phyloP scores from a whole-genome alignment of 2,113 vertebrate species.

The Pseudopodoces humilis region DNA sequence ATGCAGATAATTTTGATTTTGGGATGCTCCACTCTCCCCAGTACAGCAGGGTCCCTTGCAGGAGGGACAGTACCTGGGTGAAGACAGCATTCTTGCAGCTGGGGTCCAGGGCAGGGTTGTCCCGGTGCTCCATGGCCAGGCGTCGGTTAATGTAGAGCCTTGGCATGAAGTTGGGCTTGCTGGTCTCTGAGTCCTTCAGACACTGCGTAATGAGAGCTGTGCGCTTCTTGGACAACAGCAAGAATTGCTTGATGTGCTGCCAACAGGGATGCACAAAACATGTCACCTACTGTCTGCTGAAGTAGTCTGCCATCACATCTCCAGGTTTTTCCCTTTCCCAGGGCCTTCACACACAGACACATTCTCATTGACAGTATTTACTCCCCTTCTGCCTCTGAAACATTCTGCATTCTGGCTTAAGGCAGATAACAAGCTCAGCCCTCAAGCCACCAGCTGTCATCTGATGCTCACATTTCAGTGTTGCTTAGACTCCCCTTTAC shows the following conservation, averaged over 20 bases:
- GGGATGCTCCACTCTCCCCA: background rate
- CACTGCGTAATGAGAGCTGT: slow-evolving; percentile 91
- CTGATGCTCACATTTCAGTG: background rate
- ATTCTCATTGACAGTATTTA: background rate
- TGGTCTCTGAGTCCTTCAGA: slow-evolving; percentile 95
- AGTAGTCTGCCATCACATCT: background rate
- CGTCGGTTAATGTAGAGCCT: slow-evolving; percentile 97
- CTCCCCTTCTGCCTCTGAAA: background rate
- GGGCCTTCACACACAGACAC: background rate
- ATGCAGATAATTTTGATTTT: background rate
- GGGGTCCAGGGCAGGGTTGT: slow-evolving; percentile 89
- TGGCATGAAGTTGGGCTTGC: slow-evolving; percentile 95
- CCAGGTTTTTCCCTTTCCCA: background rate
- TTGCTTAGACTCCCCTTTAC: background rate
- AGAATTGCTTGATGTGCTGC: slow-evolving; percentile 94
- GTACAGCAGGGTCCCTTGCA: background rate
- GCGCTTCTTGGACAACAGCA: slow-evolving; percentile 92
- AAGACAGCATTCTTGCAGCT: slow-evolving; percentile 92
- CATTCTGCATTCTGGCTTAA: background rate
- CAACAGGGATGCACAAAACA: background rate
- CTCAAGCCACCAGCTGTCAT: background rate
- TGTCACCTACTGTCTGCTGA: background rate
- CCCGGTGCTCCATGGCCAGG: slow-evolving; percentile 95
- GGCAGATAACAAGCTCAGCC: background rate
- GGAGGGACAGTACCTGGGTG: slow-evolving; percentile 81